These are phyloP conservation scores for Pinctada fucata DNA, from an alignment of 2,888 invertebrate species.

Conservation along the genomic window DNA sequence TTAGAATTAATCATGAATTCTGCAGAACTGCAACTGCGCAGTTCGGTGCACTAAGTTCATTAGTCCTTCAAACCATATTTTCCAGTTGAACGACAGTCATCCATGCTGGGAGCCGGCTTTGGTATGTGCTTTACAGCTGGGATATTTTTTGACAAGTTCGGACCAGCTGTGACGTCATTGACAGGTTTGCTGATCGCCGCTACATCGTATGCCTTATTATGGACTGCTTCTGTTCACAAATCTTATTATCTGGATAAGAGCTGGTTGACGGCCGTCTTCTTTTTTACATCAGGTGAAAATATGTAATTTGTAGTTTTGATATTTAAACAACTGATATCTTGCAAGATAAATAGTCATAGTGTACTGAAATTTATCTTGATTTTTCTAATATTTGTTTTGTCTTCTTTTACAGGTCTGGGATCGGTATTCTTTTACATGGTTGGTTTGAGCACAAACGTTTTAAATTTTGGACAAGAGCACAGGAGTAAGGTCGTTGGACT, in stretches of 20 bases:
- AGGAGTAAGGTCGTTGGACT: slow-evolving; percentile 55
- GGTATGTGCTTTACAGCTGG: slow-evolving; percentile 59
- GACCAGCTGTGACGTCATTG: slow-evolving; percentile 45
- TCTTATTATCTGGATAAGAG: slow-evolving; percentile 43
- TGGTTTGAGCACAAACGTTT: slow-evolving; percentile 57
- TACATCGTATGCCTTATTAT: slow-evolving; percentile 46
- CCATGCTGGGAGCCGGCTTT: slow-evolving; percentile 54
- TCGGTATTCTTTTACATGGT: slow-evolving; percentile 60
- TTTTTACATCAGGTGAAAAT: slow-evolving; percentile 45
- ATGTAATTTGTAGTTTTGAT: no score
- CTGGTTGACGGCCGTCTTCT: slow-evolving; percentile 50
- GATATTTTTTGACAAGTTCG: slow-evolving; percentile 54
- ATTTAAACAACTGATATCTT: no score
- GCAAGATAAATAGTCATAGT: no score
- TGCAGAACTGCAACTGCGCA: no score
- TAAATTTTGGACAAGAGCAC: slow-evolving; percentile 52
- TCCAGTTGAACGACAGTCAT: slow-evolving; percentile 55
- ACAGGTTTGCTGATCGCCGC: slow-evolving; percentile 47
- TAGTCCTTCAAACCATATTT: not conserved
- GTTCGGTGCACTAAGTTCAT: no score
- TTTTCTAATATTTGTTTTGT: not conserved
- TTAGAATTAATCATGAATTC: no score
- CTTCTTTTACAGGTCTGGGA: slow-evolving; percentile 51
- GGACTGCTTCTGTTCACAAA: slow-evolving; percentile 45
- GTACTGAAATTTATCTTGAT: no score